Conservation (phyloP, 1,140 invertebrate species). For the Micrasema longulum region DNA sequence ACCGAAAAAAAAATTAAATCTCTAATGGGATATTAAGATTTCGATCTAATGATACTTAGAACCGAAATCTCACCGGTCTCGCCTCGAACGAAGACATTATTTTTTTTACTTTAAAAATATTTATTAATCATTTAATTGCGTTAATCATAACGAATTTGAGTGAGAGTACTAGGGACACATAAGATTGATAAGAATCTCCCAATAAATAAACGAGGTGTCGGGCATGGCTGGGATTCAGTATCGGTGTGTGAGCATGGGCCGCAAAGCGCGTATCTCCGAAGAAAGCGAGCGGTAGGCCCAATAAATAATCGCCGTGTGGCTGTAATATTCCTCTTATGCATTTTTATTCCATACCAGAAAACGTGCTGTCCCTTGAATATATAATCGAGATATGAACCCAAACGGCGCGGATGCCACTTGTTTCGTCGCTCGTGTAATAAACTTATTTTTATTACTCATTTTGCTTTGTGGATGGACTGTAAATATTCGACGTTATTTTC, state of each 20-base stretch:
- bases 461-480: conserved; percentile 27
- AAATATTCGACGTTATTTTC: conserved; percentile 35
- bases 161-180: no score
- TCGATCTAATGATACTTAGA: background rate
- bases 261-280: background rate
- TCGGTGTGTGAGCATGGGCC: conserved; percentile 9
- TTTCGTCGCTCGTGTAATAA: conserved; percentile 37
- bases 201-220: conserved; percentile 38
- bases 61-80: no score
- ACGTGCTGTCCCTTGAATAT: conserved; percentile 46
- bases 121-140: background rate
- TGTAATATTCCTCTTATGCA: conserved; percentile 38
- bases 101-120: no score
- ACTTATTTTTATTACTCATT: conserved; percentile 38
- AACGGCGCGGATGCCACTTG: conserved; percentile 42
- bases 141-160: background rate
- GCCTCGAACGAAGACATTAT: no score
- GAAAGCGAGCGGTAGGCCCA: conserved; percentile 33
- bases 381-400: conserved; percentile 49
- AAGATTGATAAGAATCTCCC: no score
- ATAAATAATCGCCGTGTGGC: conserved; percentile 47
- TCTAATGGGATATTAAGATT: conserved; percentile 31
- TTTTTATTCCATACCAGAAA: conserved; percentile 39
- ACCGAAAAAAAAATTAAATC: conserved; percentile 12
- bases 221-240: no score